A percentile compares a stretch with the other conserved stretches of the same genome.
phyloP scores from a whole-genome alignment of 1,140 invertebrate species.

The Trichogramma pretiosum region DNA sequence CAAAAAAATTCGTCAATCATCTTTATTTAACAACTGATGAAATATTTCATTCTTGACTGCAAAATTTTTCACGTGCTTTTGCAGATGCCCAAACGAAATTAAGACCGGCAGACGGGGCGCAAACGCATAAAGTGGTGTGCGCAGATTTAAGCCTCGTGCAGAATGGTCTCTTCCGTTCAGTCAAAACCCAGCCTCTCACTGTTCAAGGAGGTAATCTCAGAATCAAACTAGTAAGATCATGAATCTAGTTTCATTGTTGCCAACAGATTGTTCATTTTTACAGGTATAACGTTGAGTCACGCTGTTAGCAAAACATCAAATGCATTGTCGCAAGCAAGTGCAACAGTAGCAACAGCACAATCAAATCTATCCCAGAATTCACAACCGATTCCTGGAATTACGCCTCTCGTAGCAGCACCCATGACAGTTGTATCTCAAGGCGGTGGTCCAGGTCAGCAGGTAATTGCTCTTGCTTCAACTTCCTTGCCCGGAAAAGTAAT shows the following conservation, averaged over 20 bases:
- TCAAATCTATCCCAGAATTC: no score
- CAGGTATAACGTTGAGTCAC: slow-evolving; percentile 41
- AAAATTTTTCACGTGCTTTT: slow-evolving; percentile 10
- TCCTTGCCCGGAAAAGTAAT: slow-evolving; percentile 43
- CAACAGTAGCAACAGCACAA: slow-evolving; percentile 40
- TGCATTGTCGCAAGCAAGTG: slow-evolving; percentile 31
- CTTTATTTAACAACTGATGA: background rate
- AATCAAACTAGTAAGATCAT: background rate
- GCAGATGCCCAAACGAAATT: slow-evolving; percentile 40
- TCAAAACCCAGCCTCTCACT: slow-evolving; percentile 31
- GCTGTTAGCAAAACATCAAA: slow-evolving; percentile 31
- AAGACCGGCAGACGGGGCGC: slow-evolving; percentile 35
- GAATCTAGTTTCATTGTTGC: background rate
- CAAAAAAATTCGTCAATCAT: no score
- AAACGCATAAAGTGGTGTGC: slow-evolving; percentile 42
- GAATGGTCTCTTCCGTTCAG: slow-evolving; percentile 38
- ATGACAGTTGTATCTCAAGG: slow-evolving; percentile 45
- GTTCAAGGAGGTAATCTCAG: slow-evolving; percentile 35
- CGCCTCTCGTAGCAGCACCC: slow-evolving; percentile 44
- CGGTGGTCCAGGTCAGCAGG: slow-evolving; percentile 35
- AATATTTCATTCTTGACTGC: background rate
- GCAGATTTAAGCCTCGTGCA: slow-evolving; percentile 44
- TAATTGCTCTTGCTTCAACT: slow-evolving; percentile 37
- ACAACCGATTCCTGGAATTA: slow-evolving; percentile 40
- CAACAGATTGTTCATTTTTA: slow-evolving; percentile 19